Percentiles rank a stretch among this genome's conserved stretches.
Conservation (phyloP, 2,888 invertebrate species). For the Dromius quadrimaculatus region DNA sequence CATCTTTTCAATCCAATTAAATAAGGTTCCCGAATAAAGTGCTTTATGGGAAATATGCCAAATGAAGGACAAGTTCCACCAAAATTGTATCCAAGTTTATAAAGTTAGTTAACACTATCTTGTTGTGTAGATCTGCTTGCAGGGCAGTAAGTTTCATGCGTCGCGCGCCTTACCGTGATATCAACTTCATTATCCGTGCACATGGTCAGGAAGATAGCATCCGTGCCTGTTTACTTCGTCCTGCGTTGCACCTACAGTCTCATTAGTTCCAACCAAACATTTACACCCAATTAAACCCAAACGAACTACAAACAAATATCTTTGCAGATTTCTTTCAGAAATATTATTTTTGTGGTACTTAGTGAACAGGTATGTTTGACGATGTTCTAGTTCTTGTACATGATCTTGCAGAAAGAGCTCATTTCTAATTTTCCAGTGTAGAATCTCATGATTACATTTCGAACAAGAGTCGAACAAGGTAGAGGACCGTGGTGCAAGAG, state of each 20-base stretch:
- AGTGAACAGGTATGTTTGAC: too few species aligned
- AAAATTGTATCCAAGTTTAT: too few species aligned
- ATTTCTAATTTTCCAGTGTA: background rate
- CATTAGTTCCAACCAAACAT: slow-evolving; percentile 42
- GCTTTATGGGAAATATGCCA: too few species aligned
- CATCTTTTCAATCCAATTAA: too few species aligned
- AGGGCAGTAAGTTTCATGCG: background rate
- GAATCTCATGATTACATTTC: slow-evolving; percentile 1
- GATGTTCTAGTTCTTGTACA: too few species aligned
- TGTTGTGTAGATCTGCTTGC: background rate
- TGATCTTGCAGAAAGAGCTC: too few species aligned
- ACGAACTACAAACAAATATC: too few species aligned
- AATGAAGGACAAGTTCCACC: too few species aligned
- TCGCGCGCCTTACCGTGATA: slow-evolving; percentile 15
- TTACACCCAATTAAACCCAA: slow-evolving; percentile 50
- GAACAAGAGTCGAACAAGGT: slow-evolving; percentile 6
- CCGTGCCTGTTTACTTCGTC: background rate
- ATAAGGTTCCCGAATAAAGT: too few species aligned
- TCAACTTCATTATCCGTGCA: slow-evolving; percentile 46
- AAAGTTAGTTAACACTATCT: slow-evolving; percentile 3
- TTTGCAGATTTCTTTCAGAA: too few species aligned
- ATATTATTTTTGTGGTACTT: too few species aligned
- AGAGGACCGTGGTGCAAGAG: background rate
- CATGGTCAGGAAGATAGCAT: slow-evolving; percentile 30
- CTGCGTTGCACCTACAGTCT: slow-evolving; percentile 40